Percentiles rank a stretch among this genome's conserved stretches.
Evolutionary conservation across 2,113 vertebrate species (phyloP).

Genomic region (Heterochromis multidens): DNA sequence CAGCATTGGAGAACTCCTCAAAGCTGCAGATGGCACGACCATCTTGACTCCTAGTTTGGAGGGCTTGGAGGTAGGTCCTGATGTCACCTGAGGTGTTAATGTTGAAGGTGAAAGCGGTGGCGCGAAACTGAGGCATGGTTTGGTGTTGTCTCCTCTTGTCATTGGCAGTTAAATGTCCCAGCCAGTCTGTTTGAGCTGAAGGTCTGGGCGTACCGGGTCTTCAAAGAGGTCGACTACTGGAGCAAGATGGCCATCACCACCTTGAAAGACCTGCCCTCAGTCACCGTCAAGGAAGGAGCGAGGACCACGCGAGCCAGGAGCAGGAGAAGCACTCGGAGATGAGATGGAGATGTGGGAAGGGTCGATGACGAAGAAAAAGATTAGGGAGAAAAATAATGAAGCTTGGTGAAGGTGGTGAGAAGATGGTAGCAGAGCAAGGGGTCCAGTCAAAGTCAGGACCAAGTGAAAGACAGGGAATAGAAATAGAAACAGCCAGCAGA

Average conservation of each 20-base stretch:
- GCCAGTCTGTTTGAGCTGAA: slow-evolving; percentile 62
- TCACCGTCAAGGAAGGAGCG: neutral
- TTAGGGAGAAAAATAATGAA: neutral
- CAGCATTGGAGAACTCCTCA: slow-evolving; percentile 59
- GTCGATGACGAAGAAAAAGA: neutral
- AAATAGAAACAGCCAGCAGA: neutral
- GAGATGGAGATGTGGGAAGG: neutral
- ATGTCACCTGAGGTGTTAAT: neutral
- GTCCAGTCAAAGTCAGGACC: neutral
- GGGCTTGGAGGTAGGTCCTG: slow-evolving; percentile 46
- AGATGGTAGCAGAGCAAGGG: neutral
- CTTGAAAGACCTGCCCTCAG: slow-evolving; percentile 34
- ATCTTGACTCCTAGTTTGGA: slow-evolving; percentile 32
- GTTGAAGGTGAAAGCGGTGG: neutral
- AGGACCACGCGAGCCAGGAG: slow-evolving; percentile 9
- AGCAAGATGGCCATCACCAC: slow-evolving; percentile 40
- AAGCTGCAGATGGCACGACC: slow-evolving; percentile 23
- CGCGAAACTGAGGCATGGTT: neutral
- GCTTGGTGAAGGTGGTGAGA: neutral
- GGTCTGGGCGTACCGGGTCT: slow-evolving; percentile 69
- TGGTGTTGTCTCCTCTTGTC: neutral
- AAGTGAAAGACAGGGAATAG: neutral
- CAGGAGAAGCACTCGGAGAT: slow-evolving; percentile 38
- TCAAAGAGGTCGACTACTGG: slow-evolving; percentile 74
- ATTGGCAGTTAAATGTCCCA: slow-evolving; percentile 35